Percentiles rank a stretch among this genome's conserved stretches.
Conservation (phyloP, 2,113 vertebrate species). For the Dipodomys spectabilis region DNA sequence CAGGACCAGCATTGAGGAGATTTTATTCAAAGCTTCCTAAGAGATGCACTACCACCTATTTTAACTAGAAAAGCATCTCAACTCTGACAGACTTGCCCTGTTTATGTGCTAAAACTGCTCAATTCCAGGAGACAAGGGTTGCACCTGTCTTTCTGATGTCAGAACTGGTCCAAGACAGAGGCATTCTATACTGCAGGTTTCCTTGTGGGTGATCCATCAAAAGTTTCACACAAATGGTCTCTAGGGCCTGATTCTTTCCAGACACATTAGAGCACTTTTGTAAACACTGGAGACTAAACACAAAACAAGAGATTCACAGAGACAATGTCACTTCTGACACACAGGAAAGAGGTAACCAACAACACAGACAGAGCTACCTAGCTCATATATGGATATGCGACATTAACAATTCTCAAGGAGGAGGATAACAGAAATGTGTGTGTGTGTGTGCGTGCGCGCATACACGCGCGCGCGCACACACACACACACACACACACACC, state of each 20-base stretch:
- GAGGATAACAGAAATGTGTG: neutral
- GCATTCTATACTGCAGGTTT: neutral
- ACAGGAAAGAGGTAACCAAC: neutral
- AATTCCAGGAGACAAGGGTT: neutral
- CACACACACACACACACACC: neutral
- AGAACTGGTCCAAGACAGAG: neutral
- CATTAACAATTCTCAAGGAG: neutral
- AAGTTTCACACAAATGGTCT: neutral
- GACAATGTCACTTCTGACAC: neutral
- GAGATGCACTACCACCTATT: neutral
- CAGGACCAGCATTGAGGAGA: neutral
- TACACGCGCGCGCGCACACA: neutral
- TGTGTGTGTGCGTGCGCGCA: too few relatives aligned
- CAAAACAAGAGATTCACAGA: neutral
- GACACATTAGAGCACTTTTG: neutral
- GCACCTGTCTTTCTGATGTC: neutral
- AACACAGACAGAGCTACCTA: neutral
- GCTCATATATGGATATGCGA: neutral
- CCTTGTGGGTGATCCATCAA: neutral
- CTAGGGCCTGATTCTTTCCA: neutral
- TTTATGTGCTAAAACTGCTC: neutral
- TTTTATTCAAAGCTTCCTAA: slow-evolving; percentile 12
- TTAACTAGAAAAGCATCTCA: slow-evolving; percentile 44
- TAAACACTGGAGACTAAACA: neutral
- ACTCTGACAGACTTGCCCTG: neutral